A percentile compares a stretch with the other conserved stretches of the same genome.
phyloP scores from a whole-genome alignment of 2,888 invertebrate species.

The Scelioninae gen. 2 region DNA sequence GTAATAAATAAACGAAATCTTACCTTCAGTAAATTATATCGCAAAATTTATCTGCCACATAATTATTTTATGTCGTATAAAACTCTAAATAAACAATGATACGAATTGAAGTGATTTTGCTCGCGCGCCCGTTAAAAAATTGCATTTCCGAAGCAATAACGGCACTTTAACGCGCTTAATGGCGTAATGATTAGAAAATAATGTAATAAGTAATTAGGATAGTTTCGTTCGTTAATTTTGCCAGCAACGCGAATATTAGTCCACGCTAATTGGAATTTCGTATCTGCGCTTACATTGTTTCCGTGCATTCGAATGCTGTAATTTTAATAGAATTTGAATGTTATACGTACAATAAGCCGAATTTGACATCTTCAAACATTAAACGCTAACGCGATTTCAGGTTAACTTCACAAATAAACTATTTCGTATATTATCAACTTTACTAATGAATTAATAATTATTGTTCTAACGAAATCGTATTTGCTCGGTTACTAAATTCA shows the following conservation, averaged over 20 bases:
- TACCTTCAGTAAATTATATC: too few species aligned
- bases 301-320: slow-evolving; percentile 24
- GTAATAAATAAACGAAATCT: slow-evolving; percentile 11
- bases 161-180: slow-evolving; percentile 28
- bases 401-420: slow-evolving; percentile 18
- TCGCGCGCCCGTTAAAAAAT: too few species aligned
- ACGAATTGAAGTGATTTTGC: too few species aligned
- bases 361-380: slow-evolving; percentile 23
- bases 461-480: background rate
- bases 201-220: slow-evolving; percentile 45
- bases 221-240: slow-evolving; percentile 29
- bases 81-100: too few species aligned
- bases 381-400: slow-evolving; percentile 18
- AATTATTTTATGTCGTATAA: too few species aligned
- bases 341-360: slow-evolving; percentile 13
- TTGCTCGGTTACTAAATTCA: background rate
- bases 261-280: slow-evolving; percentile 22
- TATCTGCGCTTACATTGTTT: slow-evolving; percentile 13
- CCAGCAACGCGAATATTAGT: slow-evolving; percentile 27
- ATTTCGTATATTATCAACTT: slow-evolving; percentile 15
- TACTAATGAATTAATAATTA: slow-evolving; percentile 11
- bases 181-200: slow-evolving; percentile 46
- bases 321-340: slow-evolving; percentile 24
- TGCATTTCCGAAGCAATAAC: slow-evolving; percentile 37
- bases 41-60: too few species aligned